Conservation (phyloP, 2,888 invertebrate genomes). For the Cordilura impudica region DNA sequence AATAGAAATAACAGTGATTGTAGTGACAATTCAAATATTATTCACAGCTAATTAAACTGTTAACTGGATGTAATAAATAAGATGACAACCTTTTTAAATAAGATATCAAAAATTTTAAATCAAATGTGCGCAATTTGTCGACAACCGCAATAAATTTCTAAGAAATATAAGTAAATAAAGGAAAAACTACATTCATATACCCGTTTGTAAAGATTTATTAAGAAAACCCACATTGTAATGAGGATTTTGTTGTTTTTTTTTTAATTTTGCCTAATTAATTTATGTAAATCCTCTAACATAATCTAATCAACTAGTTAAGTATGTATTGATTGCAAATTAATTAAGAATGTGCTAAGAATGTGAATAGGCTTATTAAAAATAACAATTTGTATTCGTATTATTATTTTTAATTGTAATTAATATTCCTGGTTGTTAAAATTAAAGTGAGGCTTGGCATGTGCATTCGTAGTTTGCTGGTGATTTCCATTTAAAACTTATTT, state of each 20-base stretch:
- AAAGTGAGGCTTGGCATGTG: slow-evolving; percentile 57
- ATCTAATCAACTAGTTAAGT: slow-evolving; percentile 28
- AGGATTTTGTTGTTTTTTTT: slow-evolving; percentile 4
- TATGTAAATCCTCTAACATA: slow-evolving; percentile 31
- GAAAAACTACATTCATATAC: too few species aligned
- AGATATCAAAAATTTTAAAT: slow-evolving; percentile 4
- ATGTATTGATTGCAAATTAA: slow-evolving; percentile 37
- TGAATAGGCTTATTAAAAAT: slow-evolving; percentile 20
- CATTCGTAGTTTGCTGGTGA: neutral
- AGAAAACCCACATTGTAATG: slow-evolving; percentile 30
- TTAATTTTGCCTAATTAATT: neutral
- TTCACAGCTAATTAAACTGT: slow-evolving; percentile 60
- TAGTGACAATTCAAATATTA: slow-evolving; percentile 44
- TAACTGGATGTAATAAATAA: slow-evolving; percentile 57
- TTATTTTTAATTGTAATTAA: slow-evolving; percentile 36
- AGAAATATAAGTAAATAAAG: slow-evolving; percentile 16
- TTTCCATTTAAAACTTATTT: slow-evolving; percentile 8
- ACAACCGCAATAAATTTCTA: slow-evolving; percentile 50
- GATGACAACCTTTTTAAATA: slow-evolving; percentile 26
- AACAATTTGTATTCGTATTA: slow-evolving; percentile 17
- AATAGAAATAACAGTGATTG: slow-evolving; percentile 26
- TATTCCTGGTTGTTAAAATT: slow-evolving; percentile 51
- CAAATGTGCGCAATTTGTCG: slow-evolving; percentile 44
- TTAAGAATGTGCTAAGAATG: slow-evolving; percentile 54
- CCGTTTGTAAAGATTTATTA: too few species aligned